Conservation (phyloP, 1,140 invertebrate genomes). For the Cydia amplana region DNA sequence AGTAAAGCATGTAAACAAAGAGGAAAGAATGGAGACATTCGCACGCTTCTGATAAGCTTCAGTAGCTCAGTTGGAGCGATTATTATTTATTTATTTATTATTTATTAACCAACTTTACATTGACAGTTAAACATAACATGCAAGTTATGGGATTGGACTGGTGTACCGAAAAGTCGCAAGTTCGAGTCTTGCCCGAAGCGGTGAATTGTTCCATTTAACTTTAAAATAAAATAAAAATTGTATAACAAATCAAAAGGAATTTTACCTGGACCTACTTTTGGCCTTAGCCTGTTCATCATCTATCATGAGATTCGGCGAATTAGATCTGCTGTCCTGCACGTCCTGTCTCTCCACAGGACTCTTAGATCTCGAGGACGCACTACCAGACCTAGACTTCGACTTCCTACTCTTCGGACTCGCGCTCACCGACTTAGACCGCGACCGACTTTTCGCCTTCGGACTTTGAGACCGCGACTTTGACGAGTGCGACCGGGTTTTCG, state of each 20-base stretch:
- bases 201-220: too few relatives aligned
- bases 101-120: too few relatives aligned
- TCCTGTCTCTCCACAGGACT: slow-evolving; percentile 66
- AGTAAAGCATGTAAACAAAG: too few relatives aligned
- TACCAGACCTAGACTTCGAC: slow-evolving; percentile 63
- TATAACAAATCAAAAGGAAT: background rate
- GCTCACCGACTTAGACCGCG: slow-evolving; percentile 59
- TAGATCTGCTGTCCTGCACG: slow-evolving; percentile 77
- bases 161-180: too few relatives aligned
- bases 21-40: too few relatives aligned
- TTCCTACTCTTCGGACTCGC: slow-evolving; percentile 66
- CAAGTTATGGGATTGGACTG: too few relatives aligned
- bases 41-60: too few relatives aligned
- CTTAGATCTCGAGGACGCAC: slow-evolving; percentile 67
- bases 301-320: slow-evolving; percentile 81
- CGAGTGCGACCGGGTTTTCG: slow-evolving; percentile 52
- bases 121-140: too few relatives aligned
- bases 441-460: slow-evolving; percentile 60
- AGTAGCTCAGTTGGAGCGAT: too few relatives aligned
- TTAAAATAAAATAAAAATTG: too few relatives aligned
- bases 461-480: slow-evolving; percentile 50
- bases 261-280: slow-evolving; percentile 67
- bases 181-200: too few relatives aligned
- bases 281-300: slow-evolving; percentile 73
- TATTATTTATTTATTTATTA: too few relatives aligned